Conservation (phyloP, 2,888 invertebrate species). For the Cactoblastis cactorum region DNA sequence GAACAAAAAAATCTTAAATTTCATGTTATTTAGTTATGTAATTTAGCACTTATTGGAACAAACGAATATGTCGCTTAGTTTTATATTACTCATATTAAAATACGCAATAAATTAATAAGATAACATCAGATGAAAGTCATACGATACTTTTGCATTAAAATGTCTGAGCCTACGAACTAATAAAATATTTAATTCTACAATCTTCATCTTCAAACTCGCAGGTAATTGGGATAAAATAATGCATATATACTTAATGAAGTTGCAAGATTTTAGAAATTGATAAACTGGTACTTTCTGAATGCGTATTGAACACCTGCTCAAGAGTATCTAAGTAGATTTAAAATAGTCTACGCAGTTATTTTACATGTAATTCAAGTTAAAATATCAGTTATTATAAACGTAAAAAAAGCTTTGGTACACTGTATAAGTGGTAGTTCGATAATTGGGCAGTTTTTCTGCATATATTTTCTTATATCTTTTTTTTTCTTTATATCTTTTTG, state of each 20-base stretch:
- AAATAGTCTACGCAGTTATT: no score
- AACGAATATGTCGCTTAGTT: neutral
- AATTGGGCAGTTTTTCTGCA: no score
- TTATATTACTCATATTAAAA: neutral
- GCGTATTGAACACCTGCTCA: neutral
- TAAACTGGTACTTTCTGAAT: slow-evolving; percentile 5
- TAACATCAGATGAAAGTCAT: slow-evolving; percentile 6
- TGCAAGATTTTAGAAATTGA: slow-evolving; percentile 5
- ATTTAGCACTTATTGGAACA: neutral
- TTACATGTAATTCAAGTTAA: no score
- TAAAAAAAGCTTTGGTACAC: no score
- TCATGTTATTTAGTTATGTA: neutral
- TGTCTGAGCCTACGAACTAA: neutral
- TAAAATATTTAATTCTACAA: slow-evolving; percentile 2
- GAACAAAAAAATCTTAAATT: no score
- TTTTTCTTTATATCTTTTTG: no score
- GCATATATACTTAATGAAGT: slow-evolving; percentile 1
- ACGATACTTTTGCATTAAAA: slow-evolving; percentile 8
- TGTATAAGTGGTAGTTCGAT: no score
- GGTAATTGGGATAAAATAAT: slow-evolving; percentile 8
- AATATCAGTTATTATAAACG: no score
- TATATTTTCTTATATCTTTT: no score
- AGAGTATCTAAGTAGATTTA: no score
- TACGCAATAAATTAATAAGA: slow-evolving; percentile 3
- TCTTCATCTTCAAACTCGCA: neutral